A percentile compares a stretch with the other conserved stretches of the same genome.
These are phyloP conservation scores for Andrena haemorrhoa DNA, from an alignment of 2,888 invertebrate genomes.

Conservation along the genomic window DNA sequence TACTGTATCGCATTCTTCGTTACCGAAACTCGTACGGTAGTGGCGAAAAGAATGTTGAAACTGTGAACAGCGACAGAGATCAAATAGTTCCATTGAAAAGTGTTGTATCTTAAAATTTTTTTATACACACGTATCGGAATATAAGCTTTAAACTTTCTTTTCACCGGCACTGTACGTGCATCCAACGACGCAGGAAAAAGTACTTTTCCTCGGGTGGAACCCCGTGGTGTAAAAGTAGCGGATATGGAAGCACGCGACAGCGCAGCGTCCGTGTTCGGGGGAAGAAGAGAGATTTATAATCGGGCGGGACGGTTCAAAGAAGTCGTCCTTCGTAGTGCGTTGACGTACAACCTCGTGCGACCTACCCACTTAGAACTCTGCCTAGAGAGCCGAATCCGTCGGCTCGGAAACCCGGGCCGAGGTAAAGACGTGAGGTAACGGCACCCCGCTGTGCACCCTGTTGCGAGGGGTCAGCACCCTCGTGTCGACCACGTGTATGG, in stretches of 20 bases:
- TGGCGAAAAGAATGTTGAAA: no score
- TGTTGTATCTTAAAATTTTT: no score
- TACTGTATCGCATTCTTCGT: no score
- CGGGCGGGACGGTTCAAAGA: conserved; percentile 71
- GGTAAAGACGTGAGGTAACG: conserved; percentile 55
- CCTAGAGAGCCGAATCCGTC: conserved; percentile 53
- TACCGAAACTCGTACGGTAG: no score
- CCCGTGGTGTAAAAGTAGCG: not conserved
- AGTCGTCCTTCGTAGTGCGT: conserved; percentile 55
- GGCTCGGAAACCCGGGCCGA: conserved; percentile 30
- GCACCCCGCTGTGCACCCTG: conserved; percentile 69
- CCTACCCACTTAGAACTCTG: conserved; percentile 59
- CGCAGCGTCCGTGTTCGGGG: conserved; percentile 24
- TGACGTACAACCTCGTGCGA: conserved; percentile 64
- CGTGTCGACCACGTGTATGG: conserved; percentile 54
- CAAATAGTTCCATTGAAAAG: no score
- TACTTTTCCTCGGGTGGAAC: not conserved
- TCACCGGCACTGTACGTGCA: not conserved
- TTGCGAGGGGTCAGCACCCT: conserved; percentile 71
- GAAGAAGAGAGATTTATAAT: conserved; percentile 69
- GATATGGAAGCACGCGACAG: conserved; percentile 60
- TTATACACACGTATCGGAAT: no score
- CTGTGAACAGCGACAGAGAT: no score
- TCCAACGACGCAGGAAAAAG: not conserved
- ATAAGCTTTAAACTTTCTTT: no score